A percentile compares a stretch with the other conserved stretches of the same genome.
These are phyloP conservation scores for Watsonalla binaria DNA, from an alignment of 2,888 invertebrate species.

Conservation along the genomic window DNA sequence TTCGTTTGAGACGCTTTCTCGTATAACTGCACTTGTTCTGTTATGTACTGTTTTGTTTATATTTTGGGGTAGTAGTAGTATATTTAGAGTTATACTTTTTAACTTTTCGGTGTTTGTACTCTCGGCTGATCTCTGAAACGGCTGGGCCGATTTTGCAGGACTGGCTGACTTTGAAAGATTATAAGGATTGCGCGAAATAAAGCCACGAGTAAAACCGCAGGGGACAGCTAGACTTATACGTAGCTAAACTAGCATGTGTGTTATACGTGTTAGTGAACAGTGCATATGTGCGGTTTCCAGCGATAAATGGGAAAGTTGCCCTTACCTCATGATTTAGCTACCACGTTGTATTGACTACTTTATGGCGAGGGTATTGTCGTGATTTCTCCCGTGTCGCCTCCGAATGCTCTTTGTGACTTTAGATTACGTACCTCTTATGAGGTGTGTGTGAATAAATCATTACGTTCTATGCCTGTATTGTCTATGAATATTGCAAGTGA, in stretches of 20 bases:
- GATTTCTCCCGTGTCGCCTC: slow-evolving; percentile 2
- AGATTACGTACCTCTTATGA: background rate
- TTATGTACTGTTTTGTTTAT: background rate
- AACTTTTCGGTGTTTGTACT: too few species aligned
- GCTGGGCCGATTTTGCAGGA: too few species aligned
- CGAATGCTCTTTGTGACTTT: background rate
- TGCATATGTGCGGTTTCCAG: slow-evolving; percentile 2
- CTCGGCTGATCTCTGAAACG: too few species aligned
- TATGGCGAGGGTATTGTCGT: slow-evolving; percentile 13
- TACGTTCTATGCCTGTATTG: too few species aligned
- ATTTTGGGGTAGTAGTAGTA: too few species aligned
- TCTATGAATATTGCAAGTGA: too few species aligned
- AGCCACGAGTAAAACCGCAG: too few species aligned
- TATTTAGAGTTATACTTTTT: too few species aligned
- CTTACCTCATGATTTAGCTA: slow-evolving; percentile 33
- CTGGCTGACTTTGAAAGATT: too few species aligned
- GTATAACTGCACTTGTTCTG: background rate
- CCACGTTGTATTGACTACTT: slow-evolving; percentile 31
- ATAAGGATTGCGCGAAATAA: too few species aligned
- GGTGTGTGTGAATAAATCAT: background rate
- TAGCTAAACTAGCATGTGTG: background rate
- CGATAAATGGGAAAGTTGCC: slow-evolving; percentile 30
- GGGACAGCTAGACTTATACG: too few species aligned
- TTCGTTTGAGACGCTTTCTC: background rate
- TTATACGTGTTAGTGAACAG: background rate